These are phyloP conservation scores for Grus americana DNA, from an alignment of 2,113 vertebrate species.

Conservation along the genomic window DNA sequence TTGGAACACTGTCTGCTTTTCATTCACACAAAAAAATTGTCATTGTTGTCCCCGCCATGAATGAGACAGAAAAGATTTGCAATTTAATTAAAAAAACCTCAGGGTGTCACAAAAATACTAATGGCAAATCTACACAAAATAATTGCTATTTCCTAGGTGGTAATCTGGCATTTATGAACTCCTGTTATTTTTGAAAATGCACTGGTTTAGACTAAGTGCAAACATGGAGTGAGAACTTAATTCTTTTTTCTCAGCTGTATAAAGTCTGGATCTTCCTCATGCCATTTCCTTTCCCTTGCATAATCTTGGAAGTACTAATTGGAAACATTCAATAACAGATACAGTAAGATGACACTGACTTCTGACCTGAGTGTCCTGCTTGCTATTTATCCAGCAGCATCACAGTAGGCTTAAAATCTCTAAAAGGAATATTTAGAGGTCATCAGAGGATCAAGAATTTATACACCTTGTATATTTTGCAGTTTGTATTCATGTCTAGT, in stretches of 20 bases:
- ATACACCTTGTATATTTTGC: neutral
- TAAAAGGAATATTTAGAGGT: neutral
- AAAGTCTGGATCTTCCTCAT: neutral
- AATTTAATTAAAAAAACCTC: neutral
- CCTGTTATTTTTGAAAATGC: neutral
- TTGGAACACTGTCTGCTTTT: neutral
- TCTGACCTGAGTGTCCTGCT: neutral
- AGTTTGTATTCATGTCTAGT: neutral
- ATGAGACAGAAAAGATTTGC: neutral
- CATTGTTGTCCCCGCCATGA: neutral
- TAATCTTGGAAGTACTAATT: constrained; percentile 10
- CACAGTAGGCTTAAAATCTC: neutral
- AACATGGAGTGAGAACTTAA: neutral
- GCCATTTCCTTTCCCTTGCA: neutral
- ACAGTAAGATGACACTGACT: neutral
- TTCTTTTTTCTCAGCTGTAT: neutral
- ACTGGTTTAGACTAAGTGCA: neutral
- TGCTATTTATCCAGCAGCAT: neutral
- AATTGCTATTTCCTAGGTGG: neutral
- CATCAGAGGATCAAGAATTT: neutral
- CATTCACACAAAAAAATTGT: neutral
- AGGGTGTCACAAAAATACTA: neutral
- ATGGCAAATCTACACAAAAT: neutral
- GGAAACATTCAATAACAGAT: neutral
- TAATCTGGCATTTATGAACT: neutral